Percentiles rank a stretch among this genome's conserved stretches.
Conservation (phyloP, 2,797 vertebrate genomes). For the Percopsis omiscomaycus region DNA sequence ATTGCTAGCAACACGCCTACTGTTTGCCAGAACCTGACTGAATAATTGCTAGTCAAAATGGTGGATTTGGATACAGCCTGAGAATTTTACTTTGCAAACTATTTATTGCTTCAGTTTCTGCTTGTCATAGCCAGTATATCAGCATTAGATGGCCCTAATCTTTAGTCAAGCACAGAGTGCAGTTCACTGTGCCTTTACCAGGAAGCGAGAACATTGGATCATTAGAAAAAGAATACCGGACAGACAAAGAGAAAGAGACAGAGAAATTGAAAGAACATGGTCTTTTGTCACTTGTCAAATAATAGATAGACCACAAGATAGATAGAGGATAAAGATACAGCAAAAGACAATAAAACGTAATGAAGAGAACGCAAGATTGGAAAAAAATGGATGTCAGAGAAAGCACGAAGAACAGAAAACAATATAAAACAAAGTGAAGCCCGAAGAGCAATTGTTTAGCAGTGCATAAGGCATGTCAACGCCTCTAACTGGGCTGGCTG, state of each 20-base stretch:
- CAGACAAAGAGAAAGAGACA: conserved; percentile 11
- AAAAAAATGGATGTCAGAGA: background rate
- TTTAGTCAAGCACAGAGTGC: background rate
- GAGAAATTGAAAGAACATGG: conserved; percentile 5
- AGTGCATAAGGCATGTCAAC: conserved; percentile 18
- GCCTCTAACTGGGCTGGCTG: conserved; percentile 13
- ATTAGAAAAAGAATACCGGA: conserved; percentile 12
- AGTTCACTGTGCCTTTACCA: conserved; percentile 9
- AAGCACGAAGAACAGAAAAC: background rate
- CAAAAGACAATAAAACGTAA: conserved; percentile 13
- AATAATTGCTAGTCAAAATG: background rate
- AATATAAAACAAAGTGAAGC: background rate
- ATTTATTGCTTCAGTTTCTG: conserved; percentile 21
- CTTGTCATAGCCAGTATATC: background rate
- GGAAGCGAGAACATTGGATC: background rate
- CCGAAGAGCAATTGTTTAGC: conserved; percentile 8
- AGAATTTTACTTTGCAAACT: background rate
- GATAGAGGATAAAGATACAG: conserved; percentile 12
- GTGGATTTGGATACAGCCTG: background rate
- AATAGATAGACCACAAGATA: background rate
- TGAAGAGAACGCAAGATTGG: conserved; percentile 8
- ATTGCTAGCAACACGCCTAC: background rate
- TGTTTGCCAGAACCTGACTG: background rate
- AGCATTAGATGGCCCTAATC: background rate
- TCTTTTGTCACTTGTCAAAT: conserved; percentile 11